Evolutionary conservation across 2,113 vertebrate genomes (phyloP).

Genomic region (Heteronetta atricapilla): DNA sequence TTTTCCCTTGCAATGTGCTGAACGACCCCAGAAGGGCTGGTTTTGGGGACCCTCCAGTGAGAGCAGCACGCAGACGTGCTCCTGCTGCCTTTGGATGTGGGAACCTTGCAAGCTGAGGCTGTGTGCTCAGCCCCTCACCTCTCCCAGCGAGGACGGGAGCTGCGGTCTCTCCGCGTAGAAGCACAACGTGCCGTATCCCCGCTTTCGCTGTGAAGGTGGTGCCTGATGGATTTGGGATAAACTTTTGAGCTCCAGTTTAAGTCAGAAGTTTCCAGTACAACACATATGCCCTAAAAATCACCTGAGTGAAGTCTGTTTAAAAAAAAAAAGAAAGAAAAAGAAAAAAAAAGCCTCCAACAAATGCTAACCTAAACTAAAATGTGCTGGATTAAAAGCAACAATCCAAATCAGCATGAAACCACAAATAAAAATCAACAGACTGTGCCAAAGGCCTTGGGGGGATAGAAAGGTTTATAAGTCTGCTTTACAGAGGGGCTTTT

Average conservation of each 20-base stretch:
- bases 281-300: background rate
- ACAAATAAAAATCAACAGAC: constrained; percentile 53
- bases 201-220: background rate
- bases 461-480: background rate
- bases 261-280: background rate
- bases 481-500: constrained; percentile 38
- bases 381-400: constrained; percentile 34
- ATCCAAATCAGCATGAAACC: constrained; percentile 59
- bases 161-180: background rate
- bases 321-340: background rate
- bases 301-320: background rate
- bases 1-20: background rate
- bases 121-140: background rate
- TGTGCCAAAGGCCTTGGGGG: constrained; percentile 44
- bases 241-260: background rate
- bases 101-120: background rate
- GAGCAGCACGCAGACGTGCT: background rate
- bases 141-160: background rate
- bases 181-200: background rate
- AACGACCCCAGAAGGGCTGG: background rate
- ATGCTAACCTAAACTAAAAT: background rate
- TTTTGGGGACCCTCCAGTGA: background rate
- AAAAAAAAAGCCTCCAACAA: background rate
- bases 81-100: background rate
- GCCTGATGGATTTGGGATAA: background rate